Conservation (phyloP, 2,113 vertebrate genomes). For the Hymenochirus boettgeri region DNA sequence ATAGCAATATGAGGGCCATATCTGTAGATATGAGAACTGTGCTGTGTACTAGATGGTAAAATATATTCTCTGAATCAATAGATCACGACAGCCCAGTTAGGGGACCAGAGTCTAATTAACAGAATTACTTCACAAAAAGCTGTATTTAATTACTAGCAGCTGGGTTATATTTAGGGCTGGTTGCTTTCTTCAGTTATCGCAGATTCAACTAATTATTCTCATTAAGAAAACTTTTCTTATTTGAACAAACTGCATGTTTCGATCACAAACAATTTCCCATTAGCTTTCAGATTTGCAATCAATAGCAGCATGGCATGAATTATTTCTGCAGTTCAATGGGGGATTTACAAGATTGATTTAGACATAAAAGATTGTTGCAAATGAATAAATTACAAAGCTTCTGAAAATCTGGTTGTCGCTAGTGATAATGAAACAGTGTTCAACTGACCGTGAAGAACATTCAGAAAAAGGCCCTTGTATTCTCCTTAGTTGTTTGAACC, state of each 20-base stretch:
- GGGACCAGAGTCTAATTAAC: conserved; percentile 11
- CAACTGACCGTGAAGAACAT: too few relatives aligned
- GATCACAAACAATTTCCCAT: not conserved
- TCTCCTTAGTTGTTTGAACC: too few relatives aligned
- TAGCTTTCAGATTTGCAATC: not conserved
- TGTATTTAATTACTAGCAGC: conserved; percentile 17
- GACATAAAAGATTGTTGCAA: too few relatives aligned
- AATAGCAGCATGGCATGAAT: not conserved
- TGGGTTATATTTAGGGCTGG: conserved; percentile 9
- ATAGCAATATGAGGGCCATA: too few relatives aligned
- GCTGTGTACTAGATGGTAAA: too few relatives aligned
- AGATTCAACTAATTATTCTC: conserved; percentile 12
- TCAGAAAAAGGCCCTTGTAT: too few relatives aligned
- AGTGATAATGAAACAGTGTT: too few relatives aligned
- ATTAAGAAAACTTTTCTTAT: conserved; percentile 2
- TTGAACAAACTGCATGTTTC: not conserved
- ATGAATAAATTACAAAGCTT: too few relatives aligned
- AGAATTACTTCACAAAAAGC: conserved; percentile 26
- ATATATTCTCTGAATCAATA: conserved; percentile 5
- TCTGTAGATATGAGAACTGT: too few relatives aligned
- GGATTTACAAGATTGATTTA: conserved; percentile 6
- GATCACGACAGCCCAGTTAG: conserved; percentile 16
- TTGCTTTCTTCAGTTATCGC: conserved; percentile 6
- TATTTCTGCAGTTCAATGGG: not conserved
- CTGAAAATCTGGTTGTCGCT: too few relatives aligned